These are phyloP conservation scores for Dromius quadrimaculatus DNA, from an alignment of 2,888 invertebrate species.

Conservation along the genomic window DNA sequence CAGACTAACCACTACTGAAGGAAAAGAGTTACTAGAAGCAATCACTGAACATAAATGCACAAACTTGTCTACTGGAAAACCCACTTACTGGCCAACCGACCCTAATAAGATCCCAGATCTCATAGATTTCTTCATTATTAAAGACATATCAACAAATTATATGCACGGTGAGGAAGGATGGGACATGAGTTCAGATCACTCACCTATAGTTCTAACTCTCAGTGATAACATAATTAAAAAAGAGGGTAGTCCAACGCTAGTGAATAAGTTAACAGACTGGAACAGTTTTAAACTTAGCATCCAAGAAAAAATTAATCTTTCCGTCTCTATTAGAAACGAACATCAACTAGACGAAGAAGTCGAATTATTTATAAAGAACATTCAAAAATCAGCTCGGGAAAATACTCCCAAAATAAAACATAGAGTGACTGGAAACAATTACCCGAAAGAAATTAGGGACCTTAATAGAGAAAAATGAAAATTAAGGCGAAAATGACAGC, in stretches of 20 bases:
- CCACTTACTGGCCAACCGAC: not conserved
- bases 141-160: not conserved
- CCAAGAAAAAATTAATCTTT: not conserved
- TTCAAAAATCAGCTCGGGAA: not conserved
- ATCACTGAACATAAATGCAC: not conserved
- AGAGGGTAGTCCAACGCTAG: not conserved
- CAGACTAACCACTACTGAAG: not conserved
- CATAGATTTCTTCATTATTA: not conserved
- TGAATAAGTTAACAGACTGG: not conserved
- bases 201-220: not conserved
- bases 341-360: not conserved
- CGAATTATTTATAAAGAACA: not conserved
- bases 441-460: too few relatives aligned
- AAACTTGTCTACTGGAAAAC: not conserved
- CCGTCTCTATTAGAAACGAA: not conserved
- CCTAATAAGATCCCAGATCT: slow-evolving; percentile 1
- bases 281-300: not conserved
- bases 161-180: not conserved
- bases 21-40: not conserved
- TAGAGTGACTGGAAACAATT: not conserved
- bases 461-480: too few relatives aligned
- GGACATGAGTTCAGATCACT: not conserved
- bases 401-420: not conserved
- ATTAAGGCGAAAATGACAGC: too few relatives aligned
- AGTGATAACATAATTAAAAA: slow-evolving; percentile 9